A percentile compares a stretch with the other conserved stretches of the same genome.
Conservation (phyloP, 2,113 vertebrate genomes). For the Excalfactoria chinensis region DNA sequence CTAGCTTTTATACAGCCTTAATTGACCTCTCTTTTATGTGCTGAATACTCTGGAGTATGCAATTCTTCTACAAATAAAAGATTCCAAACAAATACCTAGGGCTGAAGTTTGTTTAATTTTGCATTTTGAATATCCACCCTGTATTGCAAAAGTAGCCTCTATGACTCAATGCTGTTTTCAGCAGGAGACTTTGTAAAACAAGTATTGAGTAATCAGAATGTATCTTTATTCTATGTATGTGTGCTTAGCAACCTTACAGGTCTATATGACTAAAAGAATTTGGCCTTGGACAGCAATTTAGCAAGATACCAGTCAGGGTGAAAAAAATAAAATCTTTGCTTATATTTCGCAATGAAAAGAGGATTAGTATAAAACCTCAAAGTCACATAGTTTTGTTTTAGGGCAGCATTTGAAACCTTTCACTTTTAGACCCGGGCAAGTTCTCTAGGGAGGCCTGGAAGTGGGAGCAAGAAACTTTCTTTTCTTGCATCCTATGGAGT, state of each 20-base stretch:
- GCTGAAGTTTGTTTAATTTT: constrained; percentile 67
- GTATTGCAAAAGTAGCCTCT: constrained; percentile 71
- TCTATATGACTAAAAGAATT: constrained; percentile 53
- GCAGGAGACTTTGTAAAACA: constrained; percentile 72
- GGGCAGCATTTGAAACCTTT: background rate
- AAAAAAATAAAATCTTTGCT: background rate
- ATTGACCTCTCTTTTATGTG: background rate
- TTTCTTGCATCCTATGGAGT: background rate
- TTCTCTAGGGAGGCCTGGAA: background rate
- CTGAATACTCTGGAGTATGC: constrained; percentile 41
- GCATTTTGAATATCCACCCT: constrained; percentile 66
- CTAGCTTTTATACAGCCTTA: constrained; percentile 30
- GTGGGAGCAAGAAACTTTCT: background rate
- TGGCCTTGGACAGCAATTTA: constrained; percentile 65
- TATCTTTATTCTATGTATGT: constrained; percentile 65
- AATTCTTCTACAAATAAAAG: constrained; percentile 12
- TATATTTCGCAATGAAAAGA: constrained; percentile 5
- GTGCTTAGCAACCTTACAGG: constrained; percentile 68
- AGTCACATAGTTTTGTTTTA: background rate
- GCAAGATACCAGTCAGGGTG: background rate
- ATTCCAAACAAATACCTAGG: constrained; percentile 61
- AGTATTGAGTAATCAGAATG: constrained; percentile 71
- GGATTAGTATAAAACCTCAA: background rate
- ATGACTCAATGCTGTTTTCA: constrained; percentile 72
- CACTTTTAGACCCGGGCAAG: background rate